These are phyloP conservation scores for Scaptomyza flava DNA, from an alignment of 2,888 invertebrate genomes.

Conservation along the genomic window DNA sequence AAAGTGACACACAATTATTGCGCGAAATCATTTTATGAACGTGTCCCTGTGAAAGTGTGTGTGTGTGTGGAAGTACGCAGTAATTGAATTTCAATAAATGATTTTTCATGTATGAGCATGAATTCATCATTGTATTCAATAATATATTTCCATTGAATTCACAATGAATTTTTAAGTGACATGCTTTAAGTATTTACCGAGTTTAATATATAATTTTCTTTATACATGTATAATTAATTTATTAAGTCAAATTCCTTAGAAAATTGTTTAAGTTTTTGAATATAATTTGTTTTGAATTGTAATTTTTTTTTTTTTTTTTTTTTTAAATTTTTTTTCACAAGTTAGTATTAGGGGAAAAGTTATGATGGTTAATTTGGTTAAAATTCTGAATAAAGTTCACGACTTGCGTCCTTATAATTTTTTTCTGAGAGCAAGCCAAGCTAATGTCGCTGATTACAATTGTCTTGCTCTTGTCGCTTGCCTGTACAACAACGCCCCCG, in stretches of 20 bases:
- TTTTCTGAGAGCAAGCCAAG: slow-evolving; percentile 16
- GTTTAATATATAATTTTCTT: background rate
- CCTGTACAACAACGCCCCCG: slow-evolving; percentile 25
- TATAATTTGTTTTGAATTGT: background rate
- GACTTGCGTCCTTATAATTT: slow-evolving; percentile 1
- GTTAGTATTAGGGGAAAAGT: background rate
- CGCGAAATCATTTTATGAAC: slow-evolving; percentile 30
- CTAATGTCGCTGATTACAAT: slow-evolving; percentile 52
- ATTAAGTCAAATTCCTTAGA: background rate
- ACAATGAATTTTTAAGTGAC: background rate
- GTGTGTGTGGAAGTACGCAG: slow-evolving; percentile 12
- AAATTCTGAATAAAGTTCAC: background rate
- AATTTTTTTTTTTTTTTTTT: background rate
- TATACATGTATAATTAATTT: background rate
- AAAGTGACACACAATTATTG: slow-evolving; percentile 60
- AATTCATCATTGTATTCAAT: slow-evolving; percentile 16
- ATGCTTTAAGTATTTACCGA: background rate
- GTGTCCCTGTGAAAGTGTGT: background rate
- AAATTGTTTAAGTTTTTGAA: background rate
- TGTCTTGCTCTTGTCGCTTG: slow-evolving; percentile 25
- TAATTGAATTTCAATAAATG: slow-evolving; percentile 60
- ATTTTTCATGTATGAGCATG: slow-evolving; percentile 10
- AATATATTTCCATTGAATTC: slow-evolving; percentile 7
- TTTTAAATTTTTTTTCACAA: too few relatives aligned
- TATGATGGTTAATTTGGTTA: background rate